Percentiles rank a stretch among this genome's conserved stretches.
These are phyloP conservation scores for Ferdinandea cuprea DNA, from an alignment of 2,888 invertebrate genomes.

Conservation along the genomic window DNA sequence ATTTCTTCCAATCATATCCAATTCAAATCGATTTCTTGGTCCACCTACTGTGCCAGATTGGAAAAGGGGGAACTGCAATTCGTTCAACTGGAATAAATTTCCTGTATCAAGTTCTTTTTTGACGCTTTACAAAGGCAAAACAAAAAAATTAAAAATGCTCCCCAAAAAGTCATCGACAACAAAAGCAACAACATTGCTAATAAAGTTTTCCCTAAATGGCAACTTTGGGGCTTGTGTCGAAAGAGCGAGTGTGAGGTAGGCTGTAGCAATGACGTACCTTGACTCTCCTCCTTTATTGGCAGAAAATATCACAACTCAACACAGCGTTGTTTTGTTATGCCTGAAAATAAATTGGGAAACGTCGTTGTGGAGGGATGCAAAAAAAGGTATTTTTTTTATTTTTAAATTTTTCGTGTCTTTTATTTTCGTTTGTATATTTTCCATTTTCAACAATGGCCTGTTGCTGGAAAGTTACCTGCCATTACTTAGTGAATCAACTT, in stretches of 20 bases:
- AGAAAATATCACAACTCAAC: slow-evolving; percentile 37
- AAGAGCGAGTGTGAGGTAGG: no score
- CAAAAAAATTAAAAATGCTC: slow-evolving; percentile 7
- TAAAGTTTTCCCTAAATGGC: slow-evolving; percentile 16
- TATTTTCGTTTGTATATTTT: slow-evolving; percentile 3
- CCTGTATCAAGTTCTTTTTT: slow-evolving; percentile 19
- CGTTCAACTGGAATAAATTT: slow-evolving; percentile 32
- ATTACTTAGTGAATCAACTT: slow-evolving; percentile 39
- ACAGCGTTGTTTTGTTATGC: slow-evolving; percentile 13
- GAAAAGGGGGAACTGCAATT: slow-evolving; percentile 5
- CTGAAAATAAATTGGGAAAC: neutral
- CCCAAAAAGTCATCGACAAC: slow-evolving; percentile 1
- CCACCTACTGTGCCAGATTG: slow-evolving; percentile 17
- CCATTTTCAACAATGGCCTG: slow-evolving; percentile 24
- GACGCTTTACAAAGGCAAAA: neutral
- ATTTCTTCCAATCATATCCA: slow-evolving; percentile 32
- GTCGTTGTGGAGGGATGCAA: neutral
- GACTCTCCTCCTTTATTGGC: slow-evolving; percentile 21
- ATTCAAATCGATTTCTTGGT: slow-evolving; percentile 19
- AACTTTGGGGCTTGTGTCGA: slow-evolving; percentile 3
- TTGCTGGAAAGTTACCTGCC: slow-evolving; percentile 51
- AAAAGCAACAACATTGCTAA: slow-evolving; percentile 42
- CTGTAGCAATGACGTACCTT: neutral
- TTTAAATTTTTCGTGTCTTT: neutral
- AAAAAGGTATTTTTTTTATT: slow-evolving; percentile 39